Conservation (phyloP, 2,888 invertebrate species). For the Drosophila sordidula region DNA sequence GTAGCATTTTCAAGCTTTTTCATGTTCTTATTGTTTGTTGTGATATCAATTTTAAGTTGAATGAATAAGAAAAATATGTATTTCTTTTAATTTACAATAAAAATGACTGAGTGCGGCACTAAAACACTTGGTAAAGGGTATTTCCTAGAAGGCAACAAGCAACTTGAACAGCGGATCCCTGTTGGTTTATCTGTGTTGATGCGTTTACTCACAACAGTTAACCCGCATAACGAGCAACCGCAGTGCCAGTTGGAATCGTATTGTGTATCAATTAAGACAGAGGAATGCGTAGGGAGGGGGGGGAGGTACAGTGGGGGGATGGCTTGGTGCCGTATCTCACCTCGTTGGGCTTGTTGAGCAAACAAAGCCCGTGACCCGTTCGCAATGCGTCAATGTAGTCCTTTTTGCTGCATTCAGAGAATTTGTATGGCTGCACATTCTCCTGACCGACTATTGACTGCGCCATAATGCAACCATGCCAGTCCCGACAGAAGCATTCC, state of each 20-base stretch:
- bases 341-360: constrained; percentile 97
- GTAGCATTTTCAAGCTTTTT: too few relatives aligned
- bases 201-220: constrained; percentile 11
- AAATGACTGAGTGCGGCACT: too few relatives aligned
- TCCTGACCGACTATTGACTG: constrained; percentile 95
- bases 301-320: neutral
- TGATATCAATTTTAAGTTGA: too few relatives aligned
- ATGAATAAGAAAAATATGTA: too few relatives aligned
- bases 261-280: constrained; percentile 34
- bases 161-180: neutral
- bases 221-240: constrained; percentile 16
- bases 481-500: constrained; percentile 95
- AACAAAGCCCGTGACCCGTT: constrained; percentile 94
- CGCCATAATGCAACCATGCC: constrained; percentile 98
- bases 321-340: constrained; percentile 85
- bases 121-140: neutral
- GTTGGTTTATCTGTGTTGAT: constrained; percentile 6
- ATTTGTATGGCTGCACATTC: constrained; percentile 97
- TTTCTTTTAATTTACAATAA: too few relatives aligned
- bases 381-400: constrained; percentile 95
- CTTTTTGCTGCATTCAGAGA: constrained; percentile 96
- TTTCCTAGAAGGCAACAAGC: neutral
- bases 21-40: too few relatives aligned
- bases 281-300: neutral
- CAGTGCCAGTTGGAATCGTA: constrained; percentile 17